Base-by-base conservation (phyloP, 2,888 invertebrate species). In the Drosophila antonietae region DNA sequence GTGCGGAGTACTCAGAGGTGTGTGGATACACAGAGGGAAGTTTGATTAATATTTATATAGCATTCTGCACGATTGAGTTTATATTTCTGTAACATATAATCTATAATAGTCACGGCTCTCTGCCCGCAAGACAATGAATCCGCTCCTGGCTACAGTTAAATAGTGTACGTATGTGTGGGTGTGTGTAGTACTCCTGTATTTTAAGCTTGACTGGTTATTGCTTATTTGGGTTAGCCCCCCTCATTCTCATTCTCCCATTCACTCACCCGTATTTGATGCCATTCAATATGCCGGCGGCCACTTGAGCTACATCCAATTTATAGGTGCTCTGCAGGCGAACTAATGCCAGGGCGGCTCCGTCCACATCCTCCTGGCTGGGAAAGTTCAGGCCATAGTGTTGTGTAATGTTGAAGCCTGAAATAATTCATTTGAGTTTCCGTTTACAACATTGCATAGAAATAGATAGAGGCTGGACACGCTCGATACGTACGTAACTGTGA, bases 311-410 rank as follows among this genome's bases (percentile, higher is more conserved):
- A 75, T 98, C 96, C 65, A 99, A 94, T 79, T 96, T 95, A 93
- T 99, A 99, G 0, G 98, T 99, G 89, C 97, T 97, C 93, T 99
- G 99, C 8, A 99, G 94, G 64, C 99, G 94, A 73, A 97, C 97
- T 67, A 99, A 94, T 2, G 99, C 99, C 68, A 96, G 95, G 6
- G 98, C 99, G 12, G 98, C 98, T 0, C 99, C 99, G 80, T 96
- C 96, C 75, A 99, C 93, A 93, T 99, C 99, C 92, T 99, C 99
- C 75, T 96, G 95, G 0, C 96, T 96, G 0, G 98, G 98, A 92
- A 98, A 97, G 90, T 96, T 96, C 73, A 85, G 57, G 3, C 60
- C 83, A 56, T 94, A 94, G 65, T 96, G 95, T 73, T 95, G 95
- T 86, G 94, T 94, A 7, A 96, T 95, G 80, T 95, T 94, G 89